phyloP scores from a whole-genome alignment of 2,797 vertebrate species.

The Pipistrellus nathusii region DNA sequence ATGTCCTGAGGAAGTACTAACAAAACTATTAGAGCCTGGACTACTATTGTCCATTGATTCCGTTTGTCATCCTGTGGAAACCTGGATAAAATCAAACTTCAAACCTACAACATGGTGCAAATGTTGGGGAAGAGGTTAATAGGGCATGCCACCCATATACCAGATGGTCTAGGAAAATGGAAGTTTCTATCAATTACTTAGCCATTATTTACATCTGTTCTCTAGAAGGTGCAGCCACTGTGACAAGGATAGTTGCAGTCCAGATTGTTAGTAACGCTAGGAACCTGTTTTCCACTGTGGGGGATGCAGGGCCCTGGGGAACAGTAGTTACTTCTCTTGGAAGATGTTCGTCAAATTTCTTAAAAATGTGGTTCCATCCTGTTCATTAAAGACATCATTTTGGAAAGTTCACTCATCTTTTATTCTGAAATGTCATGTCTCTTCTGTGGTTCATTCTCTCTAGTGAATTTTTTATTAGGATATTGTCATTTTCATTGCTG shows the following conservation, averaged over 20 bases:
- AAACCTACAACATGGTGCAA: not conserved
- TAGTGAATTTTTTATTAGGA: not conserved
- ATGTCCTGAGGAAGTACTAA: not conserved
- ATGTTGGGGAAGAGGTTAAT: not conserved
- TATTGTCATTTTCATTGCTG: not conserved
- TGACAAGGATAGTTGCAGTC: conserved; percentile 96
- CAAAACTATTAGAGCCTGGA: not conserved
- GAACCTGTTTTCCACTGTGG: conserved; percentile 96
- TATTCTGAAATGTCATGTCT: not conserved
- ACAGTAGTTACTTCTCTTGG: conserved; percentile 97
- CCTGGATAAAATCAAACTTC: not conserved
- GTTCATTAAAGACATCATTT: not conserved
- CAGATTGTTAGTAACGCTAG: conserved; percentile 96
- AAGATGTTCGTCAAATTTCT: conserved; percentile 96
- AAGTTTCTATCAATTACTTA: conserved; percentile 94
- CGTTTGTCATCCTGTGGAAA: not conserved
- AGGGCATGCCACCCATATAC: conserved; percentile 92
- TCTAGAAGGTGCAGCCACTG: conserved; percentile 94
- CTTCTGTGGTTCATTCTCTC: not conserved
- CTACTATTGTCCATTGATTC: not conserved
- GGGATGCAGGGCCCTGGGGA: conserved; percentile 95
- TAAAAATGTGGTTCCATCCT: not conserved
- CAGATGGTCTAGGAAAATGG: conserved; percentile 91
- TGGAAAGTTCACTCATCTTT: not conserved
- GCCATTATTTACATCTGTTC: conserved; percentile 96